phyloP scores from a whole-genome alignment of 1,140 invertebrate genomes.

The Bombus confusus region DNA sequence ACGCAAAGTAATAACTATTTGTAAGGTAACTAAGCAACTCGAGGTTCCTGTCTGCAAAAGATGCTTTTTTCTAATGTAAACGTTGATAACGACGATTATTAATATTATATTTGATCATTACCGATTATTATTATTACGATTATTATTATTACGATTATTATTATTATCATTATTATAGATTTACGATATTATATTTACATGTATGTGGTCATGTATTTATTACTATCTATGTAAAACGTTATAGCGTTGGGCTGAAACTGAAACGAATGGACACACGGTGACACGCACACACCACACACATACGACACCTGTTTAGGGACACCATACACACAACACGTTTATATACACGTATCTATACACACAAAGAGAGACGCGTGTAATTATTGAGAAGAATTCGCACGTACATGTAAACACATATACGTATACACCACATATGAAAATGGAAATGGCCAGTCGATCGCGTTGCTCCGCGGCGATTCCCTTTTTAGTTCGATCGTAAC shows the following conservation, averaged over 20 bases:
- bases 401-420: not conserved
- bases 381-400: not conserved
- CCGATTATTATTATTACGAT: slow-evolving; percentile 73
- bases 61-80: slow-evolving; percentile 79
- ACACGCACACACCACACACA: slow-evolving; percentile 16
- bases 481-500: slow-evolving; percentile 3
- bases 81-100: slow-evolving; percentile 77
- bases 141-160: slow-evolving; percentile 73
- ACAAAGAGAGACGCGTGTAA: not conserved
- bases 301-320: not conserved
- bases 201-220: slow-evolving; percentile 74
- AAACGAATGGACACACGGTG: slow-evolving; percentile 2
- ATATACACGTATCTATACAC: slow-evolving; percentile 2
- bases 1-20: slow-evolving; percentile 79
- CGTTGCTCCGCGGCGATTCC: not conserved
- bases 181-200: slow-evolving; percentile 76
- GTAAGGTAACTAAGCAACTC: slow-evolving; percentile 78
- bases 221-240: slow-evolving; percentile 74
- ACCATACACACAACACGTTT: slow-evolving; percentile 1
- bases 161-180: slow-evolving; percentile 77
- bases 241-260: slow-evolving; percentile 70
- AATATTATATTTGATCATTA: slow-evolving; percentile 67
- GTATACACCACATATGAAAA: not conserved
- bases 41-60: slow-evolving; percentile 81
- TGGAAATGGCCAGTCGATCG: slow-evolving; percentile 7